Evolutionary conservation across 2,888 invertebrate species (phyloP).

Genomic region (Drosophila prostipennis): DNA sequence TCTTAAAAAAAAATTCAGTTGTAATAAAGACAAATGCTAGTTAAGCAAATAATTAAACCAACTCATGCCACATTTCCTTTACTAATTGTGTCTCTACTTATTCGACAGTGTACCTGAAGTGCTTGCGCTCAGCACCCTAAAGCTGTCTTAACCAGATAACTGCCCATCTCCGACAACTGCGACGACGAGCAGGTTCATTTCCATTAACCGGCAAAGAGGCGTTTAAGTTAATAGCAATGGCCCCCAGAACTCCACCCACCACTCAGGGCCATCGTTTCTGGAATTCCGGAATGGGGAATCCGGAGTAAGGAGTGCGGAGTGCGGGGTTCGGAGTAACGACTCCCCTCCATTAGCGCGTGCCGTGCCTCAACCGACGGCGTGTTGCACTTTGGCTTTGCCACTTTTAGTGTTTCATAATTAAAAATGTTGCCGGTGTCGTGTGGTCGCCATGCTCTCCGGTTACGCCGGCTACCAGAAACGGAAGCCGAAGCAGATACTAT

Average conservation of each 20-base stretch:
- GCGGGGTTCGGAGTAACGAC: constrained; percentile 2
- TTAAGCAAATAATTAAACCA: neutral
- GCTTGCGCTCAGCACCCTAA: constrained; percentile 38
- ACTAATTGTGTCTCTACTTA: constrained; percentile 21
- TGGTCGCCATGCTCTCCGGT: constrained; percentile 37
- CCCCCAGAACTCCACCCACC: constrained; percentile 28
- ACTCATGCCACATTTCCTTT: neutral
- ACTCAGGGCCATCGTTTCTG: constrained; percentile 23
- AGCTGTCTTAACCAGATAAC: constrained; percentile 76
- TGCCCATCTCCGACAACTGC: constrained; percentile 52
- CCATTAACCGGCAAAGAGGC: constrained; percentile 82
- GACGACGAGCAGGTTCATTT: constrained; percentile 75
- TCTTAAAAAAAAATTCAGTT: too few relatives aligned
- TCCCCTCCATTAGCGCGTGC: constrained; percentile 47
- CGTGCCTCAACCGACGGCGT: constrained; percentile 45
- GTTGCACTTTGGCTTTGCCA: constrained; percentile 79
- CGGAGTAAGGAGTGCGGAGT: constrained; percentile 10
- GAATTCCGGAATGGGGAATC: constrained; percentile 14
- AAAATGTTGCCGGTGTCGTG: constrained; percentile 78
- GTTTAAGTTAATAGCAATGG: constrained; percentile 82
- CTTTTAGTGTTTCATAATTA: constrained; percentile 84
- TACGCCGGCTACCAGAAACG: constrained; percentile 6
- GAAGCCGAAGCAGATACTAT: constrained; percentile 5
- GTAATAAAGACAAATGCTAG: too few relatives aligned
- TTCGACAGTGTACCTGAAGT: constrained; percentile 24